Evolutionary conservation across 2,113 vertebrate species (phyloP).

Genomic region (Colistium nudipinnis): DNA sequence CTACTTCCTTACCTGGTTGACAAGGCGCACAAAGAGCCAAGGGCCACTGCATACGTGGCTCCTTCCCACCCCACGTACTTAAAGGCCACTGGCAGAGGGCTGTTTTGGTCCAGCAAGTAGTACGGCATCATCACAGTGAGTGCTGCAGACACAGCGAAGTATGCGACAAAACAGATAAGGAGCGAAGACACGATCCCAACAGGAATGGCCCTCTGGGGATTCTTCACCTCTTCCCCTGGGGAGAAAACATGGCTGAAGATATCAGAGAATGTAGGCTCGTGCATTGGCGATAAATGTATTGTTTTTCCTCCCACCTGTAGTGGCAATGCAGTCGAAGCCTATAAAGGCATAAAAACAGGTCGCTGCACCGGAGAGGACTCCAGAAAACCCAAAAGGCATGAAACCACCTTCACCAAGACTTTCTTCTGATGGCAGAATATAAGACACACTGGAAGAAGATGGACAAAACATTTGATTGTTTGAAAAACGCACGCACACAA

Average conservation of each 20-base stretch:
- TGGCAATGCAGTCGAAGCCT: constrained; percentile 97
- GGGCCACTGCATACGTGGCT: constrained; percentile 91
- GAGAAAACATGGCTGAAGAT: neutral
- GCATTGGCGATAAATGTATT: neutral
- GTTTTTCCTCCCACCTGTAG: constrained; percentile 85
- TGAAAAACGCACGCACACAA: neutral
- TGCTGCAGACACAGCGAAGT: constrained; percentile 92
- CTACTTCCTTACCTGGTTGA: constrained; percentile 92
- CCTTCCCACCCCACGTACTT: constrained; percentile 90
- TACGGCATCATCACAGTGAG: constrained; percentile 98
- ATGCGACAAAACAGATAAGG: constrained; percentile 95
- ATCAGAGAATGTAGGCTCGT: neutral
- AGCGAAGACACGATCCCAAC: constrained; percentile 94
- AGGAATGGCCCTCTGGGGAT: constrained; percentile 96
- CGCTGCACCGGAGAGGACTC: constrained; percentile 93
- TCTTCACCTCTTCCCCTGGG: constrained; percentile 95
- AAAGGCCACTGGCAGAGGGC: constrained; percentile 95
- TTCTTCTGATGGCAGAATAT: neutral
- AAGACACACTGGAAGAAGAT: constrained; percentile 75
- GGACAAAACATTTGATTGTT: neutral
- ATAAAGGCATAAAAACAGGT: constrained; percentile 98
- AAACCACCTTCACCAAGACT: constrained; percentile 87
- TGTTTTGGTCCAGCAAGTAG: constrained; percentile 89
- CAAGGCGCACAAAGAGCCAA: constrained; percentile 93
- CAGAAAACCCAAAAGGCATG: constrained; percentile 91